Evolutionary conservation across 1,140 invertebrate species (phyloP).

Genomic region (Coenobita brevimanus): DNA sequence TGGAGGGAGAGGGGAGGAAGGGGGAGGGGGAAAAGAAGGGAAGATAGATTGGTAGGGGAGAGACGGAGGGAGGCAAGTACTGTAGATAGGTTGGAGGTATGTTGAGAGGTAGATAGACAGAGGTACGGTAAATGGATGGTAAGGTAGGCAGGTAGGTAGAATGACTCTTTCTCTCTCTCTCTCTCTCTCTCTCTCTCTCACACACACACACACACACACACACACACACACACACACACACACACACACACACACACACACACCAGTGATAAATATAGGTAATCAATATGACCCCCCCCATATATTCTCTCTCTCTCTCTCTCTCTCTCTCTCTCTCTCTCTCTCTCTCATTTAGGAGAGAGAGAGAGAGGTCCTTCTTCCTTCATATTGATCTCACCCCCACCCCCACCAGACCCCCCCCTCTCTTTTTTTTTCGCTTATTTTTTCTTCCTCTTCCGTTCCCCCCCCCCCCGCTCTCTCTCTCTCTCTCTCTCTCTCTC

Average conservation of each 20-base stretch:
- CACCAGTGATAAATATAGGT: too few species aligned
- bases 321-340: not conserved
- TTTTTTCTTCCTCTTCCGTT: not conserved
- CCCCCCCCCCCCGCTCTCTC: not conserved
- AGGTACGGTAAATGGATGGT: too few species aligned
- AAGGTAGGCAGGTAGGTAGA: too few species aligned
- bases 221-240: slow-evolving; percentile 10
- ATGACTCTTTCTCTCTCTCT: slow-evolving; percentile 3
- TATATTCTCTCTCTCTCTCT: not conserved
- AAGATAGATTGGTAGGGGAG: too few species aligned
- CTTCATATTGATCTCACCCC: not conserved
- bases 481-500: not conserved
- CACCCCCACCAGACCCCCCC: not conserved
- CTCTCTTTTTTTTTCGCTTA: not conserved
- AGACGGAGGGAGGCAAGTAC: too few species aligned
- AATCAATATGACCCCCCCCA: not conserved
- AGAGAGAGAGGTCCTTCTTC: too few species aligned
- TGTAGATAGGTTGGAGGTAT: too few species aligned
- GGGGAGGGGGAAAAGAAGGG: too few species aligned
- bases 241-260: not conserved
- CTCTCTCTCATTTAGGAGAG: not conserved
- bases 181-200: slow-evolving; percentile 7
- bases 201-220: not conserved
- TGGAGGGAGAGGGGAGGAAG: too few species aligned
- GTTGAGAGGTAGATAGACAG: too few species aligned